Evolutionary conservation across 2,888 invertebrate genomes (phyloP).

Genomic region (Leucophenga montana): DNA sequence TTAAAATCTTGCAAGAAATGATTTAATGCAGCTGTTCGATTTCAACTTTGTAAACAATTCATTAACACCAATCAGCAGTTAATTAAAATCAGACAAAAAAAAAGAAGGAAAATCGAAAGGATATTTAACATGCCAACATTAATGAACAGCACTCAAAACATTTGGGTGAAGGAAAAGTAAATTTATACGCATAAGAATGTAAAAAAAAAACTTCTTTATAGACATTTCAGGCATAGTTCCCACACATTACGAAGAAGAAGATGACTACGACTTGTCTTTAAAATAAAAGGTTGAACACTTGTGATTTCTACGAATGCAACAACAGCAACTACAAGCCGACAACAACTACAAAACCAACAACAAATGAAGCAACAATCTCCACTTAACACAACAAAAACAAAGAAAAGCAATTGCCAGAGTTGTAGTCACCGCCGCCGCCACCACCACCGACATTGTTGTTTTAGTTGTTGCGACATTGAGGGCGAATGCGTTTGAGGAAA

Average conservation of each 20-base stretch:
- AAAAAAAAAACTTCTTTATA: background rate
- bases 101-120: slow-evolving; percentile 43
- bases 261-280: slow-evolving; percentile 16
- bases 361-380: slow-evolving; percentile 8
- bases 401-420: slow-evolving; percentile 23
- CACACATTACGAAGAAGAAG: slow-evolving; percentile 50
- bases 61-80: background rate
- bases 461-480: slow-evolving; percentile 65
- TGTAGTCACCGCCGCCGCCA: slow-evolving; percentile 37
- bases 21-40: too few species aligned
- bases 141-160: slow-evolving; percentile 5
- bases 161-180: background rate
- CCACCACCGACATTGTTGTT: slow-evolving; percentile 42
- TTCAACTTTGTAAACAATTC: too few species aligned
- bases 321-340: slow-evolving; percentile 43
- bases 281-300: slow-evolving; percentile 55
- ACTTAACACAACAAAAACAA: slow-evolving; percentile 4
- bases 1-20: too few species aligned
- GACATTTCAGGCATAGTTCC: slow-evolving; percentile 46
- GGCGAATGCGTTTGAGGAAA: slow-evolving; percentile 59
- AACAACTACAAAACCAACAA: slow-evolving; percentile 32
- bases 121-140: slow-evolving; percentile 51
- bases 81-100: background rate
- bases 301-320: slow-evolving; percentile 67
- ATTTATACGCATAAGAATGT: too few species aligned